Conservation (phyloP, 2,113 vertebrate genomes). For the Kryptolebias marmoratus region DNA sequence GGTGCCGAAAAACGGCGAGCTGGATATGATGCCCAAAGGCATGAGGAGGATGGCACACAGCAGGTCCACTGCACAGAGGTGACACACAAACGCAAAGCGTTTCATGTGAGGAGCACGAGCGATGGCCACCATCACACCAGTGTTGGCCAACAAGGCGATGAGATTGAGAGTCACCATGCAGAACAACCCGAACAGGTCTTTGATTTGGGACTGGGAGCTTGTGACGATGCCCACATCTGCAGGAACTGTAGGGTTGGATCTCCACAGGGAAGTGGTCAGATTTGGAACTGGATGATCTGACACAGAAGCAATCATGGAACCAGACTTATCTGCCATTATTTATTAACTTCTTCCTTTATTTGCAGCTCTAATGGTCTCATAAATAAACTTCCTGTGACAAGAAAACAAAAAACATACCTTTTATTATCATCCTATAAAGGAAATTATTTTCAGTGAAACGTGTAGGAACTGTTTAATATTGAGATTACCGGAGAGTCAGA, state of each 20-base stretch:
- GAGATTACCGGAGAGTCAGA: no score
- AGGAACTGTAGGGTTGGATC: constrained; percentile 74
- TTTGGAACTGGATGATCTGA: constrained; percentile 62
- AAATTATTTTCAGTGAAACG: not conserved
- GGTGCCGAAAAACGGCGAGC: constrained; percentile 86
- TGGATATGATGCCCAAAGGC: constrained; percentile 90
- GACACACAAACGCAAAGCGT: constrained; percentile 90
- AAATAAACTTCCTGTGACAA: constrained; percentile 33
- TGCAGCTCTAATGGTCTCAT: constrained; percentile 37
- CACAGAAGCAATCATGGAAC: constrained; percentile 59
- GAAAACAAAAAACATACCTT: constrained; percentile 6
- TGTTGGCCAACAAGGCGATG: constrained; percentile 87
- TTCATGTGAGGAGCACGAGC: constrained; percentile 87
- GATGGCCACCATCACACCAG: constrained; percentile 86
- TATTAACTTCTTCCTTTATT: constrained; percentile 57
- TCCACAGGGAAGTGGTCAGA: constrained; percentile 67
- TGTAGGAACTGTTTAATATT: not conserved
- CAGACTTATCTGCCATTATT: constrained; percentile 65
- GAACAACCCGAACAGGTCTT: constrained; percentile 84
- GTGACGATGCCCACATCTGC: constrained; percentile 70
- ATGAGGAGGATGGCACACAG: constrained; percentile 92
- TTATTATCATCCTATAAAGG: not conserved
- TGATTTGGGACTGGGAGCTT: constrained; percentile 80
- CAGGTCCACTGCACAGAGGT: constrained; percentile 91
- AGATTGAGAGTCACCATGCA: constrained; percentile 88